Conservation (phyloP, 2,888 invertebrate genomes). For the Epistrophe grossulariae region DNA sequence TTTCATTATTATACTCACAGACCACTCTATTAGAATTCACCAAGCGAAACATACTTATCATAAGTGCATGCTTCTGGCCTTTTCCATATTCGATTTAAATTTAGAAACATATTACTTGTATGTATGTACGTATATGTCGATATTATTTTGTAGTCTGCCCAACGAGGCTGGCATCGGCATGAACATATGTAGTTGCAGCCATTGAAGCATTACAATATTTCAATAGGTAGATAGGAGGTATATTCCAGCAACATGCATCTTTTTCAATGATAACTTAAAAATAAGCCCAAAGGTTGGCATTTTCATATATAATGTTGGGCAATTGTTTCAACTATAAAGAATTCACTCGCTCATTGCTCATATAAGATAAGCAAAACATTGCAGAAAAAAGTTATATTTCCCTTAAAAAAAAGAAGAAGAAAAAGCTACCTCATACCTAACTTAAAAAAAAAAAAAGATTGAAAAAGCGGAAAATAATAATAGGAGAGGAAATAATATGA, state of each 20-base stretch:
- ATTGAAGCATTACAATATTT: slow-evolving; percentile 55
- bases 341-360: slow-evolving; percentile 42
- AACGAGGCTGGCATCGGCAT: background rate
- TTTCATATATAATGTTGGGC: slow-evolving; percentile 12
- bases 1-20: background rate
- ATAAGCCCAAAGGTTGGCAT: slow-evolving; percentile 51
- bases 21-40: slow-evolving; percentile 15
- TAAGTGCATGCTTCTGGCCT: slow-evolving; percentile 8
- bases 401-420: slow-evolving; percentile 27
- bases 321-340: slow-evolving; percentile 24
- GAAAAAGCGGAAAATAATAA: slow-evolving; percentile 61
- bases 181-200: slow-evolving; percentile 21
- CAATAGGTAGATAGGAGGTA: background rate
- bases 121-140: background rate
- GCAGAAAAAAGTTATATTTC: slow-evolving; percentile 38
- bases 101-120: slow-evolving; percentile 4
- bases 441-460: slow-evolving; percentile 7
- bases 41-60: slow-evolving; percentile 6
- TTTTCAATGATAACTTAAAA: slow-evolving; percentile 56
- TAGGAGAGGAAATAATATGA: slow-evolving; percentile 73
- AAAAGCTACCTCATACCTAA: slow-evolving; percentile 57
- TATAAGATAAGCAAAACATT: slow-evolving; percentile 32
- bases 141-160: slow-evolving; percentile 9
- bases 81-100: slow-evolving; percentile 28
- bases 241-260: slow-evolving; percentile 36